phyloP scores from a whole-genome alignment of 2,888 invertebrate species.

The Thymelicus acteon region DNA sequence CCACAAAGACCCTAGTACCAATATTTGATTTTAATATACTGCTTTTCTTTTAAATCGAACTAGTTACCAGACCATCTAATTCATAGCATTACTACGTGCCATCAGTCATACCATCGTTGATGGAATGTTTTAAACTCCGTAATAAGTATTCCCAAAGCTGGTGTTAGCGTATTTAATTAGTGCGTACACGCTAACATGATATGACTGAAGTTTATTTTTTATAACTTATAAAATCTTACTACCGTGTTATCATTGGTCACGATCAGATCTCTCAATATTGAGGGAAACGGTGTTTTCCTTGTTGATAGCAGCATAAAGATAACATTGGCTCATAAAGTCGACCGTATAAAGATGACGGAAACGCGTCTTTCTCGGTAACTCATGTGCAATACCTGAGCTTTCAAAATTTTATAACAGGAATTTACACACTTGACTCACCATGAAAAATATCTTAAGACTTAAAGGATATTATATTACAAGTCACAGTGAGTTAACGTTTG shows the following conservation, averaged over 20 bases:
- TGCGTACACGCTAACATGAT: not conserved
- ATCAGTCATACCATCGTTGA: slow-evolving; percentile 41
- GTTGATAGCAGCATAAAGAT: slow-evolving; percentile 59
- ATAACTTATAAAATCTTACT: slow-evolving; percentile 14
- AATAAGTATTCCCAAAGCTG: slow-evolving; percentile 48
- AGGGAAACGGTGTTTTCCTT: slow-evolving; percentile 55
- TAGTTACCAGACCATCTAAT: not conserved
- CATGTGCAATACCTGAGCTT: slow-evolving; percentile 42
- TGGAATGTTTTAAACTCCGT: slow-evolving; percentile 45
- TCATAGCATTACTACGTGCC: not conserved
- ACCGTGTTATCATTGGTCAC: slow-evolving; percentile 43
- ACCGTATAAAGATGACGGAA: slow-evolving; percentile 57
- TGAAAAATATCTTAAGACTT: slow-evolving; percentile 24
- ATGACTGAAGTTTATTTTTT: not conserved
- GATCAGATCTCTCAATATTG: slow-evolving; percentile 52
- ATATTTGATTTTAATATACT: too few relatives aligned
- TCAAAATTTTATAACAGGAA: slow-evolving; percentile 48
- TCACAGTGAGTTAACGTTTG: too few relatives aligned
- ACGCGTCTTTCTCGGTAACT: slow-evolving; percentile 59
- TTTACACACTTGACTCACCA: slow-evolving; percentile 53
- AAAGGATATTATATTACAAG: too few relatives aligned
- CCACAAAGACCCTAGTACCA: too few relatives aligned
- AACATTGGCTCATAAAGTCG: slow-evolving; percentile 51
- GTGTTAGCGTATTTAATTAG: slow-evolving; percentile 38
- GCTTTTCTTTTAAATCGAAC: not conserved